Conservation (phyloP, 2,888 invertebrate species). For the Microplitis deprimator region DNA sequence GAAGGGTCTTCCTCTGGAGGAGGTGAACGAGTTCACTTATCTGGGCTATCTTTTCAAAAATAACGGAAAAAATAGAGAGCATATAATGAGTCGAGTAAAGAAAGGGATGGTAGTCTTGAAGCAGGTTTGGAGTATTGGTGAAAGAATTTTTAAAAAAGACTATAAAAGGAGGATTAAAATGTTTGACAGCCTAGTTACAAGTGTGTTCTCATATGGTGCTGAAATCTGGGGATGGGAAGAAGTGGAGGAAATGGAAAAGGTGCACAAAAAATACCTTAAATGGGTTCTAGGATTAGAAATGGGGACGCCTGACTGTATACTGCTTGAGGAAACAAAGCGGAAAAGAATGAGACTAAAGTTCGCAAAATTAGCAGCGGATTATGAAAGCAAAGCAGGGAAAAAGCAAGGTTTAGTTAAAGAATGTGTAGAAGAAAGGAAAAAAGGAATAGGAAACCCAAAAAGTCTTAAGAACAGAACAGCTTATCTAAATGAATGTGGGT, state of each 20-base stretch:
- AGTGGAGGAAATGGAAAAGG: background rate
- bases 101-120: slow-evolving; percentile 37
- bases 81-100: slow-evolving; percentile 24
- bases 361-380: slow-evolving; percentile 36
- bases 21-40: slow-evolving; percentile 40
- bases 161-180: slow-evolving; percentile 35
- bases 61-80: slow-evolving; percentile 24
- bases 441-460: slow-evolving; percentile 4
- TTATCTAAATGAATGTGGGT: background rate
- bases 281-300: background rate
- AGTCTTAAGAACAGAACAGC: background rate
- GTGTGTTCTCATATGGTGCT: slow-evolving; percentile 39
- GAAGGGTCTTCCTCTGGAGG: slow-evolving; percentile 35
- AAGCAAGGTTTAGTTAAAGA: slow-evolving; percentile 17
- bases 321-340: slow-evolving; percentile 37
- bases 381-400: slow-evolving; percentile 19
- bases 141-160: slow-evolving; percentile 35
- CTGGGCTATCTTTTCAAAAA: slow-evolving; percentile 31
- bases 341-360: slow-evolving; percentile 30
- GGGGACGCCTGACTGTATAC: slow-evolving; percentile 21
- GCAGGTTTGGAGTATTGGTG: slow-evolving; percentile 40
- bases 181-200: slow-evolving; percentile 37
- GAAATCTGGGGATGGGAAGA: slow-evolving; percentile 37
- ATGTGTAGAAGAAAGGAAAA: slow-evolving; percentile 21
- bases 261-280: slow-evolving; percentile 11